Percentiles rank a stretch among this genome's conserved stretches.
Evolutionary conservation across 2,113 vertebrate species (phyloP).

Genomic region (Artemisiospiza belli): DNA sequence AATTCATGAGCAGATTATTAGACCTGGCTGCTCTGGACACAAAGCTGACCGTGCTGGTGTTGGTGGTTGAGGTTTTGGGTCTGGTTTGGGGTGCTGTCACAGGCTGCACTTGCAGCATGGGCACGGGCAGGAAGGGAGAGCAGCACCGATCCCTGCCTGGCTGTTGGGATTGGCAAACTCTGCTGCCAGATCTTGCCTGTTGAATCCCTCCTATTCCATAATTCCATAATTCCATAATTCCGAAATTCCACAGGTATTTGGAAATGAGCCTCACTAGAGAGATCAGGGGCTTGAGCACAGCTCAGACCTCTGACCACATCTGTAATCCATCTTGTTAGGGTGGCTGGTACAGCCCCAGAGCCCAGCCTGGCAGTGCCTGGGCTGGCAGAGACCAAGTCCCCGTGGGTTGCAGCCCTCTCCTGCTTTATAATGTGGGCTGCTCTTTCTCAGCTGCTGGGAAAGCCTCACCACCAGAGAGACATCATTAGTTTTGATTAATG

Average conservation of each 20-base stretch:
- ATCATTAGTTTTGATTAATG: slow-evolving; percentile 53
- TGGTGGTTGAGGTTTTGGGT: not conserved
- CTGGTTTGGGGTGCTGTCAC: fast-evolving
- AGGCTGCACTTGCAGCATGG: not conserved
- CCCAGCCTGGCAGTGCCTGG: not conserved
- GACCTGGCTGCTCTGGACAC: not conserved
- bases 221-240: no score
- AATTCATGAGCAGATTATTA: not conserved
- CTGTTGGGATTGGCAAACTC: not conserved
- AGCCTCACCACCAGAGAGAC: not conserved
- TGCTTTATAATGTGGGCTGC: not conserved
- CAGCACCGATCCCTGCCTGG: not conserved
- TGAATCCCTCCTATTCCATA: not conserved
- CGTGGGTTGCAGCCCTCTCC: not conserved
- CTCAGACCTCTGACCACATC: not conserved
- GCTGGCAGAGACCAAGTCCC: not conserved
- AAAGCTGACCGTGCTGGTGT: not conserved
- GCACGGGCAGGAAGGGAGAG: not conserved
- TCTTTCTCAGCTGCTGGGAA: not conserved
- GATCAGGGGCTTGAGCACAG: not conserved
- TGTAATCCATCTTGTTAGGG: not conserved
- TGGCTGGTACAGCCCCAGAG: not conserved
- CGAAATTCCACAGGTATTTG: no score
- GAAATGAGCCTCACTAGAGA: not conserved
- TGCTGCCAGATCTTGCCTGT: not conserved